These are phyloP conservation scores for Prietella phreatophila DNA, from an alignment of 2,113 vertebrate genomes.

Conservation along the genomic window DNA sequence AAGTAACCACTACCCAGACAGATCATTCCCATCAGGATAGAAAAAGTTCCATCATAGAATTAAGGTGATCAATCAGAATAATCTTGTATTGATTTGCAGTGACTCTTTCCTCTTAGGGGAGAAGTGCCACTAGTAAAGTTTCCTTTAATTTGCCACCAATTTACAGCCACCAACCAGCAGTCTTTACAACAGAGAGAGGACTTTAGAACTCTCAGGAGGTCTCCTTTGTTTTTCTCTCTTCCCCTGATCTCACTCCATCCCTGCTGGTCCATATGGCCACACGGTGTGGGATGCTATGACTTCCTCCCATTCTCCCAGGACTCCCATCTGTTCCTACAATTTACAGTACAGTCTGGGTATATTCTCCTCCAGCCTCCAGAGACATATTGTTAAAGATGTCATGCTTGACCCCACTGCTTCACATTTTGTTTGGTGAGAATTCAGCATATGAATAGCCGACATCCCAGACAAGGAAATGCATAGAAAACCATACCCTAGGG, in stretches of 20 bases:
- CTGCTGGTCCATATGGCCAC: slow-evolving; percentile 31
- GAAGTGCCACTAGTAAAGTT: neutral
- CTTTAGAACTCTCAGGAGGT: slow-evolving; percentile 19
- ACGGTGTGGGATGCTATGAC: slow-evolving; percentile 57
- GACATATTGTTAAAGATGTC: slow-evolving; percentile 52
- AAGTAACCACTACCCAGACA: neutral
- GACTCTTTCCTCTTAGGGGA: neutral
- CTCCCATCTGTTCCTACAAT: slow-evolving; percentile 61
- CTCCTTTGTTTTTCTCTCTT: slow-evolving; percentile 27
- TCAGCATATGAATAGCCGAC: slow-evolving; percentile 32
- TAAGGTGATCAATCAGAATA: neutral
- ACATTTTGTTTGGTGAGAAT: slow-evolving; percentile 13
- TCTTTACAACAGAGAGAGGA: slow-evolving; percentile 13
- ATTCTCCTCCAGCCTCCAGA: slow-evolving; percentile 36
- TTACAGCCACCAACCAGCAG: neutral
- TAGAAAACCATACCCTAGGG: neutral
- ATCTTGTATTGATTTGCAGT: neutral
- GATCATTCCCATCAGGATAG: neutral
- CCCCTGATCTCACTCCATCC: slow-evolving; percentile 24
- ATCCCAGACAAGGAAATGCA: slow-evolving; percentile 14
- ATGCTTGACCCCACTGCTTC: slow-evolving; percentile 37
- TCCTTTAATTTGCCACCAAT: neutral
- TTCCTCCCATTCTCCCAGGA: slow-evolving; percentile 61
- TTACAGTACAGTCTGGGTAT: slow-evolving; percentile 28
- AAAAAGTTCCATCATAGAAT: neutral